phyloP scores from a whole-genome alignment of 2,113 vertebrate genomes.

The Pseudolaguvia tuberculata region DNA sequence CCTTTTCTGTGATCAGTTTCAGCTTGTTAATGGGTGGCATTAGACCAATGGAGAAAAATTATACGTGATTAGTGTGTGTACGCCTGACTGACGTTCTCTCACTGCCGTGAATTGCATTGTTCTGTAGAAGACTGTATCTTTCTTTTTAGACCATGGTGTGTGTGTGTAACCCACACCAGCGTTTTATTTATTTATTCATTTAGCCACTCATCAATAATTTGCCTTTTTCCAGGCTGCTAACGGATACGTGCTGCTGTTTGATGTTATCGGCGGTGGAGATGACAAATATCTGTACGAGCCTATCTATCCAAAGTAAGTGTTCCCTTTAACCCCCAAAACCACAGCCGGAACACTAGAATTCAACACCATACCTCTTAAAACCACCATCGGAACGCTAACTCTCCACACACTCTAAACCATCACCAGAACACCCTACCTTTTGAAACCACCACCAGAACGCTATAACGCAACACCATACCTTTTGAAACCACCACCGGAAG shows the following conservation, averaged over 20 bases:
- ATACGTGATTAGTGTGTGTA: background rate
- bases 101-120: background rate
- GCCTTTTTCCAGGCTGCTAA: constrained; percentile 83
- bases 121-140: background rate
- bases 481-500: too few relatives aligned
- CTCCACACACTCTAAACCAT: too few relatives aligned
- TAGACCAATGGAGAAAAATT: background rate
- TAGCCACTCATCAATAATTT: constrained; percentile 38
- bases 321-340: background rate
- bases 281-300: constrained; percentile 94
- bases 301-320: constrained; percentile 89
- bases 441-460: too few relatives aligned
- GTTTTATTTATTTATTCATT: background rate
- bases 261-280: constrained; percentile 76
- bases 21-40: background rate
- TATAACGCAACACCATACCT: too few relatives aligned
- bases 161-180: constrained; percentile 1
- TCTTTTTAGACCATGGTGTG: background rate
- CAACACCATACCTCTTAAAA: background rate
- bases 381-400: too few relatives aligned
- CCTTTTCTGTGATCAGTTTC: background rate
- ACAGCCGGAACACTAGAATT: background rate
- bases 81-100: background rate
- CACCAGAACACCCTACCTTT: too few relatives aligned
- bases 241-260: constrained; percentile 94